phyloP scores from a whole-genome alignment of 2,797 vertebrate genomes.

The Rhinophrynus dorsalis region DNA sequence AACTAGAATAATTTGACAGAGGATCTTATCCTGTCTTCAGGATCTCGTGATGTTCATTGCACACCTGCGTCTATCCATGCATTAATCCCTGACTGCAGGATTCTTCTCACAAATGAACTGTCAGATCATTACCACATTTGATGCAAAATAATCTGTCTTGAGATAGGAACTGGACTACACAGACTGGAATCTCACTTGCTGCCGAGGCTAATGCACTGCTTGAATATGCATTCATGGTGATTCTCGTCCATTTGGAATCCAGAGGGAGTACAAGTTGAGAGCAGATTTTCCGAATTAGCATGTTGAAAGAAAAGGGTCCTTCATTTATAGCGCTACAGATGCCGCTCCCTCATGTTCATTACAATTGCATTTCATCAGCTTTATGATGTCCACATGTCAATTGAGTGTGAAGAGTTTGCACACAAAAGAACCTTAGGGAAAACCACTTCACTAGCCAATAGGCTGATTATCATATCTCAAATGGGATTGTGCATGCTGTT shows the following conservation, averaged over 20 bases:
- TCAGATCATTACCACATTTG: slow-evolving; percentile 99
- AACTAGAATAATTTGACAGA: slow-evolving; percentile 88
- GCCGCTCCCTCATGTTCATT: slow-evolving; percentile 99
- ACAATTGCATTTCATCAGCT: slow-evolving; percentile 99
- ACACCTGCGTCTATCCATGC: slow-evolving; percentile 90
- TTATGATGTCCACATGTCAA: slow-evolving; percentile 99
- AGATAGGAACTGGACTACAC: slow-evolving; percentile 96
- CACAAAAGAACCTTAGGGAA: slow-evolving; percentile 99
- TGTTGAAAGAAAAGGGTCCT: slow-evolving; percentile 95
- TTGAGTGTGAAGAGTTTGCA: slow-evolving; percentile 99
- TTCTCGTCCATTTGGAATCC: slow-evolving; percentile 90
- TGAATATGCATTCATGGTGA: slow-evolving; percentile 99
- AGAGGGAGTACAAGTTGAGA: slow-evolving; percentile 93
- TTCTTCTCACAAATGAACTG: slow-evolving; percentile 98
- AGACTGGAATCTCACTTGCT: slow-evolving; percentile 78
- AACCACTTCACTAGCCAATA: slow-evolving; percentile 98
- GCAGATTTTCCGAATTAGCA: slow-evolving; percentile 99
- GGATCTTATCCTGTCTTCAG: slow-evolving; percentile 78
- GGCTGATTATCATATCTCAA: slow-evolving; percentile 99
- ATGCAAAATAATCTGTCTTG: slow-evolving; percentile 99
- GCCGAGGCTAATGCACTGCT: slow-evolving; percentile 84
- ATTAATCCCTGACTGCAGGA: slow-evolving; percentile 92
- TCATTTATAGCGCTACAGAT: slow-evolving; percentile 94
- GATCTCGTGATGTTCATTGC: slow-evolving; percentile 77
- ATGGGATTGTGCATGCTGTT: slow-evolving; percentile 83